Evolutionary conservation across 2,888 invertebrate genomes (phyloP).

Genomic region (Cheilosia urbana): DNA sequence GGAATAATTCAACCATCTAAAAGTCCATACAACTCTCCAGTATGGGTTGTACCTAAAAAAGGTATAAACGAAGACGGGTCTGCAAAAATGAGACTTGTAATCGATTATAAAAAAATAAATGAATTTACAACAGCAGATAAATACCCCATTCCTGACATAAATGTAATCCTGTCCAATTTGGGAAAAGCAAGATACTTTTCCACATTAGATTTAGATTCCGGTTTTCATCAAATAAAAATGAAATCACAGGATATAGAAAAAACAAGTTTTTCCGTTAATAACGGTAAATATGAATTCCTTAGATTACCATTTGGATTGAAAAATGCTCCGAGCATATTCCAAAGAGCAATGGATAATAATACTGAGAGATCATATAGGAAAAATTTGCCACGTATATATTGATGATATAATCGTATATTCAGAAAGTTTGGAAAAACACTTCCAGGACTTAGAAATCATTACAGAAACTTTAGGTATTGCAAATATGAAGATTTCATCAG

Average conservation of each 20-base stretch:
- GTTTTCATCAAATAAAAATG: conserved; percentile 53
- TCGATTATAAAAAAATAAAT: conserved; percentile 8
- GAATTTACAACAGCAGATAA: not conserved
- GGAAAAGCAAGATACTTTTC: conserved; percentile 37
- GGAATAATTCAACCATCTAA: conserved; percentile 2
- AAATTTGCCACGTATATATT: conserved; percentile 73
- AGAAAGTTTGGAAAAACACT: not conserved
- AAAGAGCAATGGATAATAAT: conserved; percentile 1
- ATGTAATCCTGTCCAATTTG: conserved; percentile 50
- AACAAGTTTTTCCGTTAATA: not conserved
- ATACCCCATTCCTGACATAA: conserved; percentile 25
- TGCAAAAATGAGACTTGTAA: not conserved
- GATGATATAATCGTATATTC: conserved; percentile 76
- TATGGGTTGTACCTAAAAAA: conserved; percentile 14
- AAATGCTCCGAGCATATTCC: conserved; percentile 24
- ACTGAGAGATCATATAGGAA: conserved; percentile 57
- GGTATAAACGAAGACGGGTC: not conserved
- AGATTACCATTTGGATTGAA: conserved; percentile 54
- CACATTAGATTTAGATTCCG: conserved; percentile 44
- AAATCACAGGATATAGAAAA: conserved; percentile 28
- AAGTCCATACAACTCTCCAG: conserved; percentile 6
- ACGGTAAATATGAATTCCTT: too few species aligned
- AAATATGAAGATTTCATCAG: conserved; percentile 76
- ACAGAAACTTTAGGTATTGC: conserved; percentile 41
- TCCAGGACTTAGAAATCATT: not conserved